Evolutionary conservation across 2,888 invertebrate species (phyloP), one percentile per base, ranked within the genome.

Genomic region (Ashinkailepas kermadecensis): DNA sequence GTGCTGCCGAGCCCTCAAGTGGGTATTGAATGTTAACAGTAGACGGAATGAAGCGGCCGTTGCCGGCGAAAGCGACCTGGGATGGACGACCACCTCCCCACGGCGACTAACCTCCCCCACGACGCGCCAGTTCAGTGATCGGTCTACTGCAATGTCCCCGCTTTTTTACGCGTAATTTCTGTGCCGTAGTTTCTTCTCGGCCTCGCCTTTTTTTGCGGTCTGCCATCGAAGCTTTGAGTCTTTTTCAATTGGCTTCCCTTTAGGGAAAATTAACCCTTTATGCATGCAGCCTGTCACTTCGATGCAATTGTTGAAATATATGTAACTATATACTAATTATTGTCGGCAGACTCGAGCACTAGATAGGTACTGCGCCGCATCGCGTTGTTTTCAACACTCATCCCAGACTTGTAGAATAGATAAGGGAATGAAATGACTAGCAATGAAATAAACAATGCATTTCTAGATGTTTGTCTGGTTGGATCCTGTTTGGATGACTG

Each of bases 371-470:
- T 56, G 39, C 12, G 70, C 23, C 25, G 9, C 70, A 23, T 12
- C 7, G 70, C 70, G 70, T 70, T 54, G 54, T 74, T 74, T 54
- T 56, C 56, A 74, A 21, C 74, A 74, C 74, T 39, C 70, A 70
- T 70, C 25, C 74, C 18, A 21, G 54, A 74, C 12, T 25, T 11
- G 56, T 74, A 56, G 70, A 18, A 4, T 56, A 6, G 54, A 21
- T 1, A 74, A 9, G 13, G 39, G 54, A 74, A 21, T 74, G 74
- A 21, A n/a, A 21, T 56, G 54, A 56, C 54, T 56, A 18, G 74
- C 3, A 9, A 74, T 56, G 74, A 74, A 74, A 74, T 74, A 74
- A 21, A 74, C 21, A 18, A 54, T 54, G 39, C 39, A 39, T 39
- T 39, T 39, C 39, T 39, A 39, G 21, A 54, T 56, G 56, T 74